A percentile compares a stretch with the other conserved stretches of the same genome.
phyloP scores from a whole-genome alignment of 1,140 invertebrate species.

The Anoplophora glabripennis region DNA sequence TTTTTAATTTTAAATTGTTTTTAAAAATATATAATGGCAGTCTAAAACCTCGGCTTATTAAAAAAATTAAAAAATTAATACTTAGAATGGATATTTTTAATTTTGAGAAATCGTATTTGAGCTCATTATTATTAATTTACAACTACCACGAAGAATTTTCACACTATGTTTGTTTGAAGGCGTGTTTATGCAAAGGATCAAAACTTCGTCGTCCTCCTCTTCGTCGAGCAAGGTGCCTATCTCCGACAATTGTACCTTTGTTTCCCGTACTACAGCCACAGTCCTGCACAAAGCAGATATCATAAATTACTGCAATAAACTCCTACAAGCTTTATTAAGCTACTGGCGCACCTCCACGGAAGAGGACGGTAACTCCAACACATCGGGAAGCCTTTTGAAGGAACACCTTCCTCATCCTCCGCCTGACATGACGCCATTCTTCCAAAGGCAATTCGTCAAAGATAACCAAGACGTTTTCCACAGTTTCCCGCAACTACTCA shows the following conservation, averaged over 20 bases:
- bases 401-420: conserved; percentile 75
- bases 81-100: too few relatives aligned
- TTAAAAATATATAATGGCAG: too few relatives aligned
- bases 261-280: conserved; percentile 72
- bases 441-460: conserved; percentile 89
- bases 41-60: too few relatives aligned
- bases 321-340: conserved; percentile 75
- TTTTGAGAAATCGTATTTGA: too few relatives aligned
- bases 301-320: conserved; percentile 77
- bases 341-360: conserved; percentile 61
- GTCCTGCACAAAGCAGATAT: conserved; percentile 75
- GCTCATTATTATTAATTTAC: too few relatives aligned
- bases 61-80: too few relatives aligned
- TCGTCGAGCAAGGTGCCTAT: conserved; percentile 53
- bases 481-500: conserved; percentile 87
- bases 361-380: conserved; percentile 49
- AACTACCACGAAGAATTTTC: too few relatives aligned
- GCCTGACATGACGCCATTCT: conserved; percentile 95
- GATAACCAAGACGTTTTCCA: conserved; percentile 89
- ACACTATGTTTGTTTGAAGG: conserved; percentile 15
- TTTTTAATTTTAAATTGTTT: too few relatives aligned
- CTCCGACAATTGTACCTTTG: conserved; percentile 63
- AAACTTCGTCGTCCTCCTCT: conserved; percentile 46
- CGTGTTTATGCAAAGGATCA: conserved; percentile 28
- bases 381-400: conserved; percentile 68